These are phyloP conservation scores for Drosophila setosimentum DNA, from an alignment of 2,888 invertebrate genomes.

Conservation along the genomic window DNA sequence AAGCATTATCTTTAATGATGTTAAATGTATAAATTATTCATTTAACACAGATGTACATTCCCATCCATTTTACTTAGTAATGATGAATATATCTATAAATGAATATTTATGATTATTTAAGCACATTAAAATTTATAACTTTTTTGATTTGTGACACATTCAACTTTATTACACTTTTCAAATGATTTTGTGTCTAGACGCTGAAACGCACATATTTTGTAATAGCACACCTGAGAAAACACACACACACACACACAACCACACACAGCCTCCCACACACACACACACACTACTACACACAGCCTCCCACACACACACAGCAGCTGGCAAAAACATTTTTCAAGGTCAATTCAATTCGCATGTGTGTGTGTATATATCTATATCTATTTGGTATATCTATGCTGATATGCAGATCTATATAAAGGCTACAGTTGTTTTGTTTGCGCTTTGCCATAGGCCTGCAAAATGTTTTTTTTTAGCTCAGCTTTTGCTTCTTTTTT, in stretches of 20 bases:
- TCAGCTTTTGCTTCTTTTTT: slow-evolving; percentile 4
- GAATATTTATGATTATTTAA: background rate
- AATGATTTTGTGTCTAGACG: slow-evolving; percentile 28
- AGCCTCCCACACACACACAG: background rate
- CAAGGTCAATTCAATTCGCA: slow-evolving; percentile 76
- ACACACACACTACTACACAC: slow-evolving; percentile 2
- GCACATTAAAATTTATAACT: background rate
- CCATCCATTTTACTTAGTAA: background rate
- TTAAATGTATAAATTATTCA: background rate
- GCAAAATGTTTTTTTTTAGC: slow-evolving; percentile 41
- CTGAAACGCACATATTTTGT: slow-evolving; percentile 10
- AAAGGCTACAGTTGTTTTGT: slow-evolving; percentile 38
- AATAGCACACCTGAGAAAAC: slow-evolving; percentile 42
- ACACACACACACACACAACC: background rate
- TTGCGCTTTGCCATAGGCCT: slow-evolving; percentile 48
- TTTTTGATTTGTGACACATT: slow-evolving; percentile 4
- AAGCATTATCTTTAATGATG: background rate
- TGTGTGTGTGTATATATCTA: slow-evolving; percentile 29
- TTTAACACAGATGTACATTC: background rate
- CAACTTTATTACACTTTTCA: background rate
- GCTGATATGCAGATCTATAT: slow-evolving; percentile 21
- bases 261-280: slow-evolving; percentile 2
- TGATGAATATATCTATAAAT: background rate
- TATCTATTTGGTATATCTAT: slow-evolving; percentile 3
- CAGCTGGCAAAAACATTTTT: slow-evolving; percentile 71